Evolutionary conservation across 2,888 invertebrate genomes (phyloP), one percentile per base, ranked within the genome.

Genomic region (Gandaritis pyraliata): DNA sequence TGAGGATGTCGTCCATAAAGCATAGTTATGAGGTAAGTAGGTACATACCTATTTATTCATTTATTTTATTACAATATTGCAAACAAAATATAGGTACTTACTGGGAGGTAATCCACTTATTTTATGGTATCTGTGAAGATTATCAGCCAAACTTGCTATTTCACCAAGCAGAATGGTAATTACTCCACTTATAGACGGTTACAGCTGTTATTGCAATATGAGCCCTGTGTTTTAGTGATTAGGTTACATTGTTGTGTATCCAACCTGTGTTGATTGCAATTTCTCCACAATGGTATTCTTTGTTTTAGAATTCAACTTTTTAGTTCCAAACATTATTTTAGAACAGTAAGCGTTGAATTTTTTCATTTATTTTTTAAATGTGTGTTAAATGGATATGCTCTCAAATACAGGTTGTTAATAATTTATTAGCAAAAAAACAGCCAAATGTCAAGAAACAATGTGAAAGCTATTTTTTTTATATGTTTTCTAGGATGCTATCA

Each of bases 401-500:
- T 46, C 39, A 48, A 45, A 49, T 59, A 30, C 29, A 47, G 51
- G 48, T 56, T 16, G 6, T 23, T 23, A 23, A 23, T 43, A 36
- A 41, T 49, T 13, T 41, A 11, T 39, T 33, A 12, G 10, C n/a
- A n/a, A 33, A 33, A 1, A 7, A 23, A 4, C 13, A 10, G 10
- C 10, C 1, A 13, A 33, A 33, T 10, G 0, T 2, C 8, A 12
- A 12, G 2, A 38, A 38, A 0, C 4, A 13, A 33, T 10, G 5
- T 7, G 5, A 0, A 13, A 43, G 3, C 6, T 1, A 49, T n/a
- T 33, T 16, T 10, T 30, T 45, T 16, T 6, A n/a, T 51, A 36
- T 39, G 16, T 30, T 65, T 73, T 85, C 29, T 76, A 97, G 97
- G 94, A 94, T 69, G 95, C 96, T 33, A 93, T 97, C 1, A 85